Conservation (phyloP, 2,888 invertebrate genomes). For the Timema cristinae region DNA sequence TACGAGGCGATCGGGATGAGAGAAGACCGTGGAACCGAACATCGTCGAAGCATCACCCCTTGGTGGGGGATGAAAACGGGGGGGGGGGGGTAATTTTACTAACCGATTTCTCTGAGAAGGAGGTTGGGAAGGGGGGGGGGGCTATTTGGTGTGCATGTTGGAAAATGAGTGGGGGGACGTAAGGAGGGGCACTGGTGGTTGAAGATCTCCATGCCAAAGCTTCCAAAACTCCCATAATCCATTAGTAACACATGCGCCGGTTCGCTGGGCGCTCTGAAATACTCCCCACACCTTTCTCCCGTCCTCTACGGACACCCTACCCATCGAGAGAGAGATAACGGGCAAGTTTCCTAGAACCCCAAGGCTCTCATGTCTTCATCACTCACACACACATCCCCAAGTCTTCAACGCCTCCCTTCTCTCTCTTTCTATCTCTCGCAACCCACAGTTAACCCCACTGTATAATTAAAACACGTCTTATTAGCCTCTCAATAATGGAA, state of each 20-base stretch:
- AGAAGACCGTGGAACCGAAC: too few species aligned
- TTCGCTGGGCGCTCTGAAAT: neutral
- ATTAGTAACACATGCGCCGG: slow-evolving; percentile 30
- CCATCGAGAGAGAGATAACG: neutral
- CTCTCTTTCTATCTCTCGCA: neutral
- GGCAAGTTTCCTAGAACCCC: slow-evolving; percentile 8
- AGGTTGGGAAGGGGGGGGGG: too few species aligned
- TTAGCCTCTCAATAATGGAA: neutral
- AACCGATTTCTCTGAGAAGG: too few species aligned
- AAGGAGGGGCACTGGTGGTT: neutral
- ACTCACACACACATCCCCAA: neutral
- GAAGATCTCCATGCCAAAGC: neutral
- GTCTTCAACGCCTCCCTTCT: neutral
- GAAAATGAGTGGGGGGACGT: neutral
- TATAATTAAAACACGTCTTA: slow-evolving; percentile 8
- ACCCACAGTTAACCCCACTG: neutral
- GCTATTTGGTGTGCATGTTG: too few species aligned
- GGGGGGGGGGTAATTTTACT: too few species aligned
- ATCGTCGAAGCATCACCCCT: too few species aligned
- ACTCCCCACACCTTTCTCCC: slow-evolving; percentile 3
- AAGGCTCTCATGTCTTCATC: neutral
- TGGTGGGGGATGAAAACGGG: too few species aligned
- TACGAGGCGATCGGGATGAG: too few species aligned
- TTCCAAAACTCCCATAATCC: slow-evolving; percentile 30
- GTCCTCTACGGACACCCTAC: neutral